These are phyloP conservation scores for Anthrax anthrax DNA, from an alignment of 2,888 invertebrate species.

Conservation along the genomic window DNA sequence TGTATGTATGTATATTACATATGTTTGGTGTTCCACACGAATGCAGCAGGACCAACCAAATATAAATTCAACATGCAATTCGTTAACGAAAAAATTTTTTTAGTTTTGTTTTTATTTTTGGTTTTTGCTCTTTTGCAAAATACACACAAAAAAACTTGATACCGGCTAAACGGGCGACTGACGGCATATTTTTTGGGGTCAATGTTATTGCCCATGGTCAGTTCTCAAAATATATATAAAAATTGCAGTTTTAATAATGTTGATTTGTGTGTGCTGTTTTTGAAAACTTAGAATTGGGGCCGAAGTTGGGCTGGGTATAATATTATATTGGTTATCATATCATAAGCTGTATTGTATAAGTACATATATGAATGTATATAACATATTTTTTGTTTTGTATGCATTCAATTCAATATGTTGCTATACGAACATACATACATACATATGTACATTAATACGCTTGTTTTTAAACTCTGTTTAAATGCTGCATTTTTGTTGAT, in stretches of 20 bases:
- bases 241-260: neutral
- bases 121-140: neutral
- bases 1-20: too few relatives aligned
- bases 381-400: too few relatives aligned
- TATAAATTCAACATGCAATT: conserved; percentile 1
- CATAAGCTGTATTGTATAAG: too few relatives aligned
- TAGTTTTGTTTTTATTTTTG: neutral
- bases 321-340: too few relatives aligned
- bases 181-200: conserved; percentile 7
- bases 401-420: too few relatives aligned
- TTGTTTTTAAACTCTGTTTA: too few relatives aligned
- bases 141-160: conserved; percentile 1
- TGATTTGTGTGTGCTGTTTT: neutral
- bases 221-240: conserved; percentile 8
- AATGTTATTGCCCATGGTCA: conserved; percentile 13
- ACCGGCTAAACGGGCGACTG: conserved; percentile 1
- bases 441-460: too few relatives aligned
- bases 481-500: too few relatives aligned
- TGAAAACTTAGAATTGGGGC: neutral
- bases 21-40: too few relatives aligned
- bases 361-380: too few relatives aligned
- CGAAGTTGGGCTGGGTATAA: neutral
- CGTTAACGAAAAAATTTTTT: conserved; percentile 2
- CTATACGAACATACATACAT: too few relatives aligned
- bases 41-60: neutral